These are phyloP conservation scores for Thaleichthys pacificus DNA, from an alignment of 2,797 vertebrate genomes.

Conservation along the genomic window DNA sequence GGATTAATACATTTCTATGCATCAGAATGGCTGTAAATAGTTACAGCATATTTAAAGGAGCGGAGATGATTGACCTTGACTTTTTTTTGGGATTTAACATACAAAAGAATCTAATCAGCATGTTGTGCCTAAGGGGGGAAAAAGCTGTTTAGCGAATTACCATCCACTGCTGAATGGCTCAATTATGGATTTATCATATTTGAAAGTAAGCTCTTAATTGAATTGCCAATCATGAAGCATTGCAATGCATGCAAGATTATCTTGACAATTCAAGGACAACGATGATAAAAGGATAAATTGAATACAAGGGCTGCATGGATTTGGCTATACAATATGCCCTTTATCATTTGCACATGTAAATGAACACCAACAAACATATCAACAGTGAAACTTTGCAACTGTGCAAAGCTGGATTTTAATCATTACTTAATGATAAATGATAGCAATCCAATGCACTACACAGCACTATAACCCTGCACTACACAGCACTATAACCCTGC, in stretches of 20 bases:
- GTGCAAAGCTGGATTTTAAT: too few relatives aligned
- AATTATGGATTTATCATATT: slow-evolving; percentile 54
- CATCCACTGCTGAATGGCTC: slow-evolving; percentile 30
- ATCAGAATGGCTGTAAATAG: neutral
- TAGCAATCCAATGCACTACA: too few relatives aligned
- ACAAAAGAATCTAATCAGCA: slow-evolving; percentile 50
- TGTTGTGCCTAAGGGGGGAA: slow-evolving; percentile 49
- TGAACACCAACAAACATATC: neutral
- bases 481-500: too few relatives aligned
- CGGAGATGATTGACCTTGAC: slow-evolving; percentile 1
- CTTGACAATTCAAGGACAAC: slow-evolving; percentile 52
- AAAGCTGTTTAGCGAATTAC: slow-evolving; percentile 55
- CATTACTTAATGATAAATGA: too few relatives aligned
- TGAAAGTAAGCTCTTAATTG: slow-evolving; percentile 50
- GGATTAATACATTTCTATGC: neutral
- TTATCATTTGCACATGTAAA: neutral
- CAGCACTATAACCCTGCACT: too few relatives aligned
- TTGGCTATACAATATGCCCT: neutral
- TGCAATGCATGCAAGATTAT: slow-evolving; percentile 48
- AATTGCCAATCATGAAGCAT: slow-evolving; percentile 33
- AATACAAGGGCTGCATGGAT: slow-evolving; percentile 23
- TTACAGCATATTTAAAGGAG: neutral
- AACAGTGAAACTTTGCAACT: neutral
- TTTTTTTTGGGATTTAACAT: neutral
- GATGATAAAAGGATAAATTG: neutral